Evolutionary conservation across 2,888 invertebrate species (phyloP), one percentile per base, ranked within the genome.

Genomic region (Molorchus minor): DNA sequence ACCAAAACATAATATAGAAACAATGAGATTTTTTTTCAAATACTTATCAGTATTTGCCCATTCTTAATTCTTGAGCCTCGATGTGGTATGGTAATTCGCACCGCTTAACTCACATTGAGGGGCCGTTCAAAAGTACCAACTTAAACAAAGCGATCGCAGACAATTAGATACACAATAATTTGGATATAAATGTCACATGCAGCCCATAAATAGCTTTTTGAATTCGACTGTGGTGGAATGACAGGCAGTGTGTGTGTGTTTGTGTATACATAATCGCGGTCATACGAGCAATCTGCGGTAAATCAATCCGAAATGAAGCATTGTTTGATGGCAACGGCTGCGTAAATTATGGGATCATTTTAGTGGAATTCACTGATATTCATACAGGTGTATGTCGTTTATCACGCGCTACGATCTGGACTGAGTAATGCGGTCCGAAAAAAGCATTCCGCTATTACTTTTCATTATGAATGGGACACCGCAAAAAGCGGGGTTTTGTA

Each of bases 301-400:
- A 78, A 79, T 79, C 79, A 79, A 77, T 78, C 77, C 72, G 69
- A 71, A 77, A 75, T 74, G 75, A 74, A 74, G 72, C 72, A 74
- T 74, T 74, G 76, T 77, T 77, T 77, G 76, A 77, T 74, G 73
- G 75, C 73, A 74, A 70, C 69, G 65, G 67, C 71, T 72, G 71
- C 71, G 75, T 76, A 76, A 76, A 76, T 76, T 75, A 76, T 73
- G 75, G 71, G 75, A 71, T 73, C 72, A 72, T 76, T 75, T 72
- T 71, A 71, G 68, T 70, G 72, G 73, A 73, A 75, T 73, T 71
- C 69, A 68, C 71, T 71, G 74, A 75, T 75, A 74, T 74, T 76
- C 73, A 73, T 71, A 74, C 75, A 74, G 75, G 75, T 75, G 74
- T 70, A 74, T 69, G 71, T 67, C 72, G 70, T 74, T 59, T 70